Base-by-base conservation (phyloP, 2,113 vertebrate genomes). In the Bungarus multicinctus region DNA sequence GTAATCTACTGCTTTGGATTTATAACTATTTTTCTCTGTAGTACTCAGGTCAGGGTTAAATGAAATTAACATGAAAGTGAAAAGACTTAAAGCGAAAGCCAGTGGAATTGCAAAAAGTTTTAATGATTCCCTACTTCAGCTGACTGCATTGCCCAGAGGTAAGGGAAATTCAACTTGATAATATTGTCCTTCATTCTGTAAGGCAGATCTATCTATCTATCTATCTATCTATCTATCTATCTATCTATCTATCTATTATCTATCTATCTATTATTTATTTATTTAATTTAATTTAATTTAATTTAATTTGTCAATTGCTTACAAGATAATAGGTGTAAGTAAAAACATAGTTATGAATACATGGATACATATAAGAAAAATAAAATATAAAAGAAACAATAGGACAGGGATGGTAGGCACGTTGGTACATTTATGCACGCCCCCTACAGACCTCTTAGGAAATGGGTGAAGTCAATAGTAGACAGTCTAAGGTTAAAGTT, bases 121-220 rank as follows among this genome's bases (percentile, higher is more conserved):
- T 85, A 97, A 94, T 57, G 96, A 97, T 89, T 98, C 98, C 89
- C 93, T 98, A 88, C 93, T 88, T 58, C 93, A 95, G 57, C 96
- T 99, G n/a, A 97, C 94, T 95, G 91, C 55, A 86, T 85, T 98
- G 22, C 96, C 97, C 5, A 97, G 97, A 89, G 97, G 99, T 99
- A 96, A 98, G 98, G 95, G 74, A 91, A 92, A 93, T 34, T 5
- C 92, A 54, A 94, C 50, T 74, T 93, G 90, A 53, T 54, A 81
- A 16, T 91, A 53, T 25, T 86, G 6, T 45, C 90, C 69, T 92
- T 95, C 64, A 25, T 88, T 94, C 54, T 20, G 45, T 43, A 89
- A 92, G 10, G 60, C 7, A 91, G 74, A 91, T 52, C 5, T 0
- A 0, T 90, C 5, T 0, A 0, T 90, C 5, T 0, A 0, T 90